A percentile compares a stretch with the other conserved stretches of the same genome.
Evolutionary conservation across 2,888 invertebrate species (phyloP).

Genomic region (Eledone cirrhosa): DNA sequence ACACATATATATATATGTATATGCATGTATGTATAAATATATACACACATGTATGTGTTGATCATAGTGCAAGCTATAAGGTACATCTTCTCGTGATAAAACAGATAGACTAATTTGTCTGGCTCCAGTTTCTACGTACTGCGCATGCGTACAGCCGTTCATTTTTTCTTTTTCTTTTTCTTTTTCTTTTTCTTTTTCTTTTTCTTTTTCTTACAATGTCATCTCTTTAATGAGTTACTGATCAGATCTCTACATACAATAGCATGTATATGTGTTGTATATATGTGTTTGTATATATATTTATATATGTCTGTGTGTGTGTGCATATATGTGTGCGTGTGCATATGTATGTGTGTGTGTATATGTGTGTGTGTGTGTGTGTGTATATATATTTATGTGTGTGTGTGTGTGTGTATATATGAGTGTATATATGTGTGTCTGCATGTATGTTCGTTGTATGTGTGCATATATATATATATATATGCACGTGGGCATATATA

Average conservation of each 20-base stretch:
- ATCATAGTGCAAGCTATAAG: no score
- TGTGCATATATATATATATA: neutral
- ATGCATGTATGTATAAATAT: neutral
- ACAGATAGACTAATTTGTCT: no score
- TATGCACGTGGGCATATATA: neutral
- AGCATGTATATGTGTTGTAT: neutral
- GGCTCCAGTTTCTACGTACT: no score
- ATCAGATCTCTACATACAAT: neutral
- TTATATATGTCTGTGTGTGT: neutral
- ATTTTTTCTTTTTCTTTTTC: neutral
- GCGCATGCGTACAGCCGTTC: neutral
- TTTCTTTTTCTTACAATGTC: neutral
- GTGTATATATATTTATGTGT: neutral
- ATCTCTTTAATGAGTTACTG: neutral
- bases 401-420: no score
- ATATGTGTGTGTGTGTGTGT: neutral
- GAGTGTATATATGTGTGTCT: no score
- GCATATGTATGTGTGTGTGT: neutral
- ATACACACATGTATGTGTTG: neutral
- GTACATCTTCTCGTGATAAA: no score
- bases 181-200: neutral
- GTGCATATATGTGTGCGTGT: neutral
- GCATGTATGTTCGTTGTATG: no score
- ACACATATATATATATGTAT: neutral
- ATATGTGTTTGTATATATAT: neutral